Percentiles rank a stretch among this genome's conserved stretches.
phyloP scores from a whole-genome alignment of 1,140 invertebrate species.

The Contarinia nasturtii region DNA sequence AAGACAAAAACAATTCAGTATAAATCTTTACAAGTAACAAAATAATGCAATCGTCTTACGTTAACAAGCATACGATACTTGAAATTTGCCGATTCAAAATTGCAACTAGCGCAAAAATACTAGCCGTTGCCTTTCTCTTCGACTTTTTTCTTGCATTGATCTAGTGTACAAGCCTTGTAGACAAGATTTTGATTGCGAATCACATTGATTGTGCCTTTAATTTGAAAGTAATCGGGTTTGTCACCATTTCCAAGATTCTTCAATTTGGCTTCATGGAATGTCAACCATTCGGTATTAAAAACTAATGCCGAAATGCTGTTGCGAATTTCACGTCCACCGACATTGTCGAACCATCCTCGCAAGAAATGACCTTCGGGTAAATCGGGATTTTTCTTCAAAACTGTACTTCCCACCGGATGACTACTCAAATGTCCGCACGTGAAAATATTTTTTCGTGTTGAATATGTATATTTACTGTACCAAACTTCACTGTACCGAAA shows the following conservation, averaged over 20 bases:
- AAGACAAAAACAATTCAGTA: constrained; percentile 19
- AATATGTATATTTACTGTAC: too few species aligned
- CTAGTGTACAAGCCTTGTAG: constrained; percentile 75
- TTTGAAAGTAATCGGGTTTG: constrained; percentile 59
- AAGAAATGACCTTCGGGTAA: constrained; percentile 68
- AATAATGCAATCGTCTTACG: constrained; percentile 33
- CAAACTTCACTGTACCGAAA: too few species aligned
- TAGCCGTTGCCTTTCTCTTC: constrained; percentile 58
- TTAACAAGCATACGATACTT: constrained; percentile 66
- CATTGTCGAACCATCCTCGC: constrained; percentile 76
- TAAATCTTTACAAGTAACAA: too few species aligned
- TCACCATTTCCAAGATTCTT: constrained; percentile 43
- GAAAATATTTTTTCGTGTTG: constrained; percentile 40
- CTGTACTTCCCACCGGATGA: constrained; percentile 29
- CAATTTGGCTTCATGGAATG: constrained; percentile 48
- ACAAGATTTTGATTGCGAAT: constrained; percentile 44
- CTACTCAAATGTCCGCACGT: too few species aligned
- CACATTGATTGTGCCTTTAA: constrained; percentile 45
- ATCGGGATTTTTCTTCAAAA: constrained; percentile 69
- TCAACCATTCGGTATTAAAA: constrained; percentile 37
- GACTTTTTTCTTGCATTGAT: constrained; percentile 84
- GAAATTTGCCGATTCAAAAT: constrained; percentile 62
- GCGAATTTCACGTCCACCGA: constrained; percentile 37
- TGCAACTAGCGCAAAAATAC: constrained; percentile 90
- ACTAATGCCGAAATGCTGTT: constrained; percentile 37